Percentiles rank a stretch among this genome's conserved stretches.
Evolutionary conservation across 1,140 invertebrate genomes (phyloP).

Genomic region (Drosophila oshimai): DNA sequence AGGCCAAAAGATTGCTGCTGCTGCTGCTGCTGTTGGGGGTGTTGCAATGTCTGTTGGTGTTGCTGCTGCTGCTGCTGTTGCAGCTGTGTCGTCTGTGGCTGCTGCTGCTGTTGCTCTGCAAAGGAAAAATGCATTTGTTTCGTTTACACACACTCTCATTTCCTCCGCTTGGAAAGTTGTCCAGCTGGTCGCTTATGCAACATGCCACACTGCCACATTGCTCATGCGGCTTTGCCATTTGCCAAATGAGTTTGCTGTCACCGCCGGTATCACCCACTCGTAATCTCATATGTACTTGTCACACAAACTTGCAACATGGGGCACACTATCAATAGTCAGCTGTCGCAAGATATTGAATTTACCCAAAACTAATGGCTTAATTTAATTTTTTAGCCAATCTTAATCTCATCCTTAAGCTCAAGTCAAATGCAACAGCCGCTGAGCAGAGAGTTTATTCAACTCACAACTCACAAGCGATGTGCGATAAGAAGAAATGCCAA

Average conservation of each 20-base stretch:
- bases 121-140: constrained; percentile 58
- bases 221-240: constrained; percentile 60
- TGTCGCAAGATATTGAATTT: constrained; percentile 12
- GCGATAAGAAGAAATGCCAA: constrained; percentile 71
- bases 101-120: constrained; percentile 64
- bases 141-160: constrained; percentile 27
- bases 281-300: constrained; percentile 30
- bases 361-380: neutral
- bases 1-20: constrained; percentile 91
- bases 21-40: constrained; percentile 25
- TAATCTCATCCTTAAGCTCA: constrained; percentile 26
- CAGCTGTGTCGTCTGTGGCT: constrained; percentile 30
- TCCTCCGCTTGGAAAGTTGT: constrained; percentile 58
- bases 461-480: constrained; percentile 46
- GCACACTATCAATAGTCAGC: constrained; percentile 21
- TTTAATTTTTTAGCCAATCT: neutral
- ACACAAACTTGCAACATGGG: constrained; percentile 21
- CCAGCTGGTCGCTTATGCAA: constrained; percentile 41
- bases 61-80: constrained; percentile 54
- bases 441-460: constrained; percentile 70
- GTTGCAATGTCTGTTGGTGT: constrained; percentile 37
- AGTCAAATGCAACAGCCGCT: constrained; percentile 46
- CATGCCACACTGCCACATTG: constrained; percentile 34
- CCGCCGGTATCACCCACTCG: constrained; percentile 41
- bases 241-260: constrained; percentile 53